These are phyloP conservation scores for Porites divaricata DNA, from an alignment of 92 coral and sea anemone genomes.

Conservation along the genomic window DNA sequence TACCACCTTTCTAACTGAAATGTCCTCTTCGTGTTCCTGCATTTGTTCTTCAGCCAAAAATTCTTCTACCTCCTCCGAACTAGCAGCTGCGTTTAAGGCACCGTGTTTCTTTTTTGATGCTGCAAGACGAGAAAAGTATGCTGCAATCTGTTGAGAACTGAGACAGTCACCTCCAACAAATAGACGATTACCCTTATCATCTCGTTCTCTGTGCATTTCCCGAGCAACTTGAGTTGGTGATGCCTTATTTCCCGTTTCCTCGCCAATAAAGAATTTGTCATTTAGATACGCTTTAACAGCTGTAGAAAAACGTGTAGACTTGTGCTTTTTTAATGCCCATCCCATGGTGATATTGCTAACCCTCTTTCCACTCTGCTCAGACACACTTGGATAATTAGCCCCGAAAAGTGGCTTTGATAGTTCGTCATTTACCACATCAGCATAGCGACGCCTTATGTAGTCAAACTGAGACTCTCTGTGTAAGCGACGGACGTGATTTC, in stretches of 20 bases:
- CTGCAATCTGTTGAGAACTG: constrained; percentile 39
- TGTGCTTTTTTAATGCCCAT: too few species aligned
- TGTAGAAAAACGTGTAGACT: too few species aligned
- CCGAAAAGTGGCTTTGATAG: constrained; percentile 45
- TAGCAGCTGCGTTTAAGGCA: too few species aligned
- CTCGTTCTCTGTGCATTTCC: constrained; percentile 31
- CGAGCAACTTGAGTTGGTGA: constrained; percentile 27
- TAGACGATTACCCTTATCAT: constrained; percentile 26
- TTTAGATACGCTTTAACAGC: too few species aligned
- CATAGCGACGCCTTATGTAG: constrained; percentile 37
- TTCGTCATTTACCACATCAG: constrained; percentile 38
- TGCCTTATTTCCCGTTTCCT: constrained; percentile 17
- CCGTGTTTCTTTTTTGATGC: constrained; percentile 1
- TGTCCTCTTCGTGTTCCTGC: too few species aligned
- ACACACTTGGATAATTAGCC: constrained; percentile 23
- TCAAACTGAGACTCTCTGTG: constrained; percentile 43
- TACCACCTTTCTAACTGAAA: too few species aligned
- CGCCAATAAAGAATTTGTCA: constrained; percentile 5
- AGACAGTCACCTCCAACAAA: constrained; percentile 36
- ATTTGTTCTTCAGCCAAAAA: too few species aligned
- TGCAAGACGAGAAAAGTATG: constrained; percentile 31
- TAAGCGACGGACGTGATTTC: constrained; percentile 21
- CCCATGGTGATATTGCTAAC: constrained; percentile 19
- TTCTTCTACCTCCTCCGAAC: too few species aligned
- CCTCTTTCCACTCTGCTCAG: constrained; percentile 24